These are phyloP conservation scores for Hyphantria cunea DNA, from an alignment of 1,140 invertebrate genomes.

Conservation along the genomic window DNA sequence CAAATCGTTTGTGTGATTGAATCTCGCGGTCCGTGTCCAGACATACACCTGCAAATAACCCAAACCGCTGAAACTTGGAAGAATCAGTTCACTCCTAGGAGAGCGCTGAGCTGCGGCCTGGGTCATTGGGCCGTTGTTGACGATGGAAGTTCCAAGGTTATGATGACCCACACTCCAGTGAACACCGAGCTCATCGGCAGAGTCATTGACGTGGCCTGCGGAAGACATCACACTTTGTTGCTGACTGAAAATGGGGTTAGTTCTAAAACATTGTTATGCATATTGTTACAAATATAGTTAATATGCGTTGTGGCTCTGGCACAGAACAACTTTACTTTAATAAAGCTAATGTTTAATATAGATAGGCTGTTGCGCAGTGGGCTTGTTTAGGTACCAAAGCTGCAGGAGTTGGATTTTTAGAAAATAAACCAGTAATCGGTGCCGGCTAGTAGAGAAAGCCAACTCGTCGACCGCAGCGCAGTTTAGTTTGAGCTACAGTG, in stretches of 20 bases:
- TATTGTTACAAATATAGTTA: too few relatives aligned
- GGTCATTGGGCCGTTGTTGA: constrained; percentile 67
- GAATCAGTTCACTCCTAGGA: constrained; percentile 50
- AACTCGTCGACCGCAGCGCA: too few relatives aligned
- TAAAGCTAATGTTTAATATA: too few relatives aligned
- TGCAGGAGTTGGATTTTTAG: too few relatives aligned
- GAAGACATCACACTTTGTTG: constrained; percentile 69
- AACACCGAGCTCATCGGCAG: constrained; percentile 64
- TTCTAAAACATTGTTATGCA: constrained; percentile 8
- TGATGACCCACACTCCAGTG: constrained; percentile 55
- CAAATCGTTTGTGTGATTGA: constrained; percentile 57
- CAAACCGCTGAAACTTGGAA: constrained; percentile 62
- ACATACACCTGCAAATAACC: constrained; percentile 49
- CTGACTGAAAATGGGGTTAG: constrained; percentile 73
- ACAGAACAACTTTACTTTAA: too few relatives aligned
- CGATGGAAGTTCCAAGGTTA: constrained; percentile 60
- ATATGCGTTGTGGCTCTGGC: too few relatives aligned
- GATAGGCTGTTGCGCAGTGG: too few relatives aligned
- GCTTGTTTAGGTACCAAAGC: too few relatives aligned
- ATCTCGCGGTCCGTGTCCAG: constrained; percentile 52
- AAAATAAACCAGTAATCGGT: too few relatives aligned
- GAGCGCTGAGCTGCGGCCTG: constrained; percentile 60
- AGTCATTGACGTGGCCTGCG: constrained; percentile 66
- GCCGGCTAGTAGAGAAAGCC: too few relatives aligned
- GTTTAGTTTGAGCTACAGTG: too few relatives aligned